Conservation (phyloP, 2,888 invertebrate genomes). For the Parnassius orleans region DNA sequence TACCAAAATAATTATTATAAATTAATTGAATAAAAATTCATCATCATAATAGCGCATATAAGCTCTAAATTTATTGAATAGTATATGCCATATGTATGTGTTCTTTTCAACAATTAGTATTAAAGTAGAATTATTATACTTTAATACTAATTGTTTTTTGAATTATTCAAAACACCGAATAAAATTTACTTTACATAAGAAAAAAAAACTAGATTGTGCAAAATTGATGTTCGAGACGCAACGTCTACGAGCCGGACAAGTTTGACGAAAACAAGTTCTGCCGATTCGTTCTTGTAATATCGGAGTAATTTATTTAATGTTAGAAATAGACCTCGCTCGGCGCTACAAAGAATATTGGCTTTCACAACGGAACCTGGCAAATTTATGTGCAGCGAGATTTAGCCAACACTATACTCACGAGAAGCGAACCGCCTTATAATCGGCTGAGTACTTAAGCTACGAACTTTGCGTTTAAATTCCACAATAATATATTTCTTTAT, state of each 20-base stretch:
- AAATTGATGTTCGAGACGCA: conserved; percentile 67
- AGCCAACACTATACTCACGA: conserved; percentile 59
- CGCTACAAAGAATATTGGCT: conserved; percentile 79
- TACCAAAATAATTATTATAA: no score
- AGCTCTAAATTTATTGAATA: no score
- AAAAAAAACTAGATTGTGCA: conserved; percentile 49
- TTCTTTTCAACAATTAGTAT: not conserved
- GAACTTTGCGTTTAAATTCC: conserved; percentile 20
- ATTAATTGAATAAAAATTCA: no score
- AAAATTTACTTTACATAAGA: conserved; percentile 37
- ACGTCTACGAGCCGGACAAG: conserved; percentile 60
- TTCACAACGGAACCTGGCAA: conserved; percentile 77
- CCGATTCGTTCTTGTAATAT: conserved; percentile 79
- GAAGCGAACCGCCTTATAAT: conserved; percentile 53
- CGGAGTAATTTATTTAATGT: conserved; percentile 79
- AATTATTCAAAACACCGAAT: conserved; percentile 27
- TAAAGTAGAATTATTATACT: not conserved
- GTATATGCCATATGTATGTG: not conserved
- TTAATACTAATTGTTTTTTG: no score
- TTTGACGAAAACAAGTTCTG: conserved; percentile 67
- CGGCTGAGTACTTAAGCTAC: conserved; percentile 30
- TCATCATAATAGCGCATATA: no score
- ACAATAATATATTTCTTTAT: conserved; percentile 6
- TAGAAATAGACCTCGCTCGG: conserved; percentile 73
- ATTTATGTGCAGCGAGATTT: conserved; percentile 77